Base-by-base conservation (phyloP, 1,140 invertebrate species). In the Drosophila eugracilis region DNA sequence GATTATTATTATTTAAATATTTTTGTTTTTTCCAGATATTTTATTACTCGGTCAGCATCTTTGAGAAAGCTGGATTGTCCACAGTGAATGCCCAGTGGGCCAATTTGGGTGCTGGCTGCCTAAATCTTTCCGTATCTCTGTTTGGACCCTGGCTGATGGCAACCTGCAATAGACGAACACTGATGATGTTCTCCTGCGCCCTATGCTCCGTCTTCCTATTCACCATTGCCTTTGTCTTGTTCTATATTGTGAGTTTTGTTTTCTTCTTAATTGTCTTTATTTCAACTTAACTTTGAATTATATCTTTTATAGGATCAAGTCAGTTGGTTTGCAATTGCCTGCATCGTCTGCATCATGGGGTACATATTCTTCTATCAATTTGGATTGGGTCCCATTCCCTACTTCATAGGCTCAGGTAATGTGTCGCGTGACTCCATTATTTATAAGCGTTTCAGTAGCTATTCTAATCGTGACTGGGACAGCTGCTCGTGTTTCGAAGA, bases 321-420 rank as follows among this genome's bases (percentile, higher is more conserved):
- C 28, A 86, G 92, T 6, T 95, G 95, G 93, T 95, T 98, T 93
- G 94, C 95, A 30, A 94, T 95, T 77, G 80, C 96, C 14, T 96
- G 95, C 58, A 95, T 96, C 32, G 90, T 94, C 2, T 93, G 95
- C 2, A 94, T 97, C 5, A 91, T 97, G 54, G 91, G 94, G 19
- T 98, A 96, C 83, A 96, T 98, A 26, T 92, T 96, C 26, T 94
- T 94, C 60, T 98, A 97, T 89, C 96, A 96, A 21, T 92, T 97
- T 36, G 97, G 97, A 2, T 92, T 97, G 28, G 96, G 96, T 12
- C 96, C 97, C 1, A 97, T 98, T 84, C 97, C 97, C 0, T 98
- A 95, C 92, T 96, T 98, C 78, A 96, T 98, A 79, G 96, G 96
- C 10, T 94, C 96, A 81, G 94, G 94, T 95, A 77, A 67, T 54